phyloP scores from a whole-genome alignment of 2,797 vertebrate species.

The Pseudomugil tenellus region DNA sequence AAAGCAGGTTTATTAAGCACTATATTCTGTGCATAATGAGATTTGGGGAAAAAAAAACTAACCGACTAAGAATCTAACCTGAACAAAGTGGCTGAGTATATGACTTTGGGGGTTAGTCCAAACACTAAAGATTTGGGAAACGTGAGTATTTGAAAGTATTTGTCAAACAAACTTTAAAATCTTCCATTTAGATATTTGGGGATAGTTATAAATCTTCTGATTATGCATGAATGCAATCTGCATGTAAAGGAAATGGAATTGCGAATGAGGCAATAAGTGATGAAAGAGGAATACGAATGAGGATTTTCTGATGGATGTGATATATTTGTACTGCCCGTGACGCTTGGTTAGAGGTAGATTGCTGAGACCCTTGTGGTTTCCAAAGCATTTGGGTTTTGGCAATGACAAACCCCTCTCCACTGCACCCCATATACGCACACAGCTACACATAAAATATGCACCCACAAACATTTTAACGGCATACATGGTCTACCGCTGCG shows the following conservation, averaged over 20 bases:
- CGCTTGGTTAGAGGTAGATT: conserved; percentile 63
- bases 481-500: conserved; percentile 18
- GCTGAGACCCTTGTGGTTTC: conserved; percentile 50
- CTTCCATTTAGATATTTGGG: conserved; percentile 28
- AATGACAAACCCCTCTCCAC: conserved; percentile 31
- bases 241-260: conserved; percentile 31
- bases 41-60: conserved; percentile 29
- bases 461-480: conserved; percentile 5
- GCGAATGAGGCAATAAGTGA: conserved; percentile 52
- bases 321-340: conserved; percentile 45
- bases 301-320: conserved; percentile 57
- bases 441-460: background rate
- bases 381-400: conserved; percentile 33
- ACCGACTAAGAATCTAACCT: conserved; percentile 38
- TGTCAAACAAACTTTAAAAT: conserved; percentile 6
- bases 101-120: conserved; percentile 35
- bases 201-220: conserved; percentile 40
- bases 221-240: conserved; percentile 34
- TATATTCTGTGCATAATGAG: conserved; percentile 11
- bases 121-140: conserved; percentile 28
- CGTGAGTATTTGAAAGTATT: background rate
- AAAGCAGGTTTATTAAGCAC: conserved; percentile 43
- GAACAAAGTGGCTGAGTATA: conserved; percentile 11
- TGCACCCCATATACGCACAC: conserved; percentile 10
- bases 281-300: conserved; percentile 46